These are phyloP conservation scores for Acanthurus tractus DNA, from an alignment of 2,797 vertebrate species.

Conservation along the genomic window DNA sequence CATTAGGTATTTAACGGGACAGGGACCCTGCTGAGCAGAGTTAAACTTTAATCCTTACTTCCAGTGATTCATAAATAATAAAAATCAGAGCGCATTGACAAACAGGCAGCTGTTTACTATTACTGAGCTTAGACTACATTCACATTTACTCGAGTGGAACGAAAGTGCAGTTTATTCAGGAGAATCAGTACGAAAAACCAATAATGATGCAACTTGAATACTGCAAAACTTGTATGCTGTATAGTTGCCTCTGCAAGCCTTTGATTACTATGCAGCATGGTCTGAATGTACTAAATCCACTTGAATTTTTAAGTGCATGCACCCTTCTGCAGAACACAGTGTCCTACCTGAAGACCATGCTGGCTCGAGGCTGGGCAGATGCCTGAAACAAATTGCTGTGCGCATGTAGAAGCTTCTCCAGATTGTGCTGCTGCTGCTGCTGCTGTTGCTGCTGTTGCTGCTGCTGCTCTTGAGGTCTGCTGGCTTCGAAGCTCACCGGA, in stretches of 20 bases:
- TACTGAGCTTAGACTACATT: background rate
- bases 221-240: background rate
- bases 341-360: slow-evolving; percentile 81
- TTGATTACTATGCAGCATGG: background rate
- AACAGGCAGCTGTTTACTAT: slow-evolving; percentile 27
- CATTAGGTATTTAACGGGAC: slow-evolving; percentile 54
- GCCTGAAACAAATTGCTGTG: slow-evolving; percentile 56
- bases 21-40: slow-evolving; percentile 46
- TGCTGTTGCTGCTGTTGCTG: no score
- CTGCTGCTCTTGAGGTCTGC: slow-evolving; percentile 52
- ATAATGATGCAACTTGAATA: background rate
- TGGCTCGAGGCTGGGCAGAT: slow-evolving; percentile 26
- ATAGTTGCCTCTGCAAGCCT: background rate
- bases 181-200: background rate
- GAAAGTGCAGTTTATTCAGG: background rate
- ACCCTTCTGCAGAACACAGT: background rate
- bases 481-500: slow-evolving; percentile 46
- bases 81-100: slow-evolving; percentile 20
- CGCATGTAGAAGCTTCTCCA: slow-evolving; percentile 58
- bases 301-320: slow-evolving; percentile 3
- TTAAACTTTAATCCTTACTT: slow-evolving; percentile 57
- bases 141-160: background rate
- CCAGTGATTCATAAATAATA: slow-evolving; percentile 46
- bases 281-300: background rate
- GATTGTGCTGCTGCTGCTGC: slow-evolving; percentile 1